Evolutionary conservation across 2,797 vertebrate genomes (phyloP).

Genomic region (Carapus acus): DNA sequence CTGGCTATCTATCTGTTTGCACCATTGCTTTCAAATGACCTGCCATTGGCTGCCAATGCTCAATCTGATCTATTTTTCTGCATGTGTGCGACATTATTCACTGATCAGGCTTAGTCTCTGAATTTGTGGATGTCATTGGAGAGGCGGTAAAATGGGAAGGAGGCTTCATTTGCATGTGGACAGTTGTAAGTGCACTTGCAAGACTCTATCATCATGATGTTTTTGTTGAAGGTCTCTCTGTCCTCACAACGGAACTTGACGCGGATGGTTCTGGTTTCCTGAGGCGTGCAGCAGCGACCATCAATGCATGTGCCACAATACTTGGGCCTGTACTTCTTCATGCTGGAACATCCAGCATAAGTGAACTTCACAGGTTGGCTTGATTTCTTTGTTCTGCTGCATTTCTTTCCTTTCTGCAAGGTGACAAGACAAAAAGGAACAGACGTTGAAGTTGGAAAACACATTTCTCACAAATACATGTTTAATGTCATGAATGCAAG

Average conservation of each 20-base stretch:
- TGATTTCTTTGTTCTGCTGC: slow-evolving; percentile 89
- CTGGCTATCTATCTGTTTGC: slow-evolving; percentile 69
- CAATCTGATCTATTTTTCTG: slow-evolving; percentile 17
- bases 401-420: slow-evolving; percentile 95
- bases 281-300: slow-evolving; percentile 91
- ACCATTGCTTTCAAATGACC: slow-evolving; percentile 58
- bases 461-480: neutral
- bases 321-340: slow-evolving; percentile 93
- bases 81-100: slow-evolving; percentile 27
- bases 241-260: slow-evolving; percentile 95
- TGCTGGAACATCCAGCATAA: slow-evolving; percentile 88
- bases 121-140: slow-evolving; percentile 99
- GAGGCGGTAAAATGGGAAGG: slow-evolving; percentile 92
- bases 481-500: slow-evolving; percentile 2
- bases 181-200: slow-evolving; percentile 97
- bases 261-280: slow-evolving; percentile 90
- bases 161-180: slow-evolving; percentile 81
- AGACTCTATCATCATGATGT: slow-evolving; percentile 97
- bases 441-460: too few species aligned
- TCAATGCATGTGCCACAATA: slow-evolving; percentile 95
- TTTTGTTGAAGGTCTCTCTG: slow-evolving; percentile 94
- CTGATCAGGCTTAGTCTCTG: slow-evolving; percentile 79
- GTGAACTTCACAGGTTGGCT: slow-evolving; percentile 81
- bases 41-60: slow-evolving; percentile 56
- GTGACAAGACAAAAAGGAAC: too few species aligned